phyloP scores from a whole-genome alignment of 1,140 invertebrate species.

The Mya arenaria region DNA sequence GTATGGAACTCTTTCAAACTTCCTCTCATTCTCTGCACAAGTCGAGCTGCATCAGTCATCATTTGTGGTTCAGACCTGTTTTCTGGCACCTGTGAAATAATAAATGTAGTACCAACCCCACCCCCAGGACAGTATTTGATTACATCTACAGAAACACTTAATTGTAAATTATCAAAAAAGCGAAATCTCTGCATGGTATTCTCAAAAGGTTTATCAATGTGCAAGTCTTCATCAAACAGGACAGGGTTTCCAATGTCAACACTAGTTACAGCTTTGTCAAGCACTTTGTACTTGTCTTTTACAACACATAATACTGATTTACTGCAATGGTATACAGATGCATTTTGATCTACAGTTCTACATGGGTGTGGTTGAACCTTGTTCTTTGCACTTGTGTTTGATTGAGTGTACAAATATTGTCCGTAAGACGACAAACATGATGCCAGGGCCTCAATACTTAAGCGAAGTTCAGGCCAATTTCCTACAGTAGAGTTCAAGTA shows the following conservation, averaged over 20 bases:
- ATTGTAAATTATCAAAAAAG: constrained; percentile 26
- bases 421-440: background rate
- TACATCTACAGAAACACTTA: constrained; percentile 36
- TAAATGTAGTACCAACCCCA: background rate
- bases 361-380: background rate
- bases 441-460: background rate
- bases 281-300: background rate
- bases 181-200: background rate
- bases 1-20: constrained; percentile 52
- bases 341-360: constrained; percentile 12
- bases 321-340: background rate
- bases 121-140: constrained; percentile 25
- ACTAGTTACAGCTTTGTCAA: background rate
- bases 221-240: constrained; percentile 42
- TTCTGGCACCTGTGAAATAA: constrained; percentile 2
- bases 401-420: background rate
- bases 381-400: background rate
- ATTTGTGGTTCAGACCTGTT: constrained; percentile 34
- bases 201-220: constrained; percentile 35
- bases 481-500: background rate
- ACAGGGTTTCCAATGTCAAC: constrained; percentile 9
- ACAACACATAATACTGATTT: background rate
- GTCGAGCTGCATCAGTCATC: constrained; percentile 8
- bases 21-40: constrained; percentile 6
- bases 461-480: background rate